Conservation (phyloP, 1,140 invertebrate species). For the Philopotamus ludificatus region DNA sequence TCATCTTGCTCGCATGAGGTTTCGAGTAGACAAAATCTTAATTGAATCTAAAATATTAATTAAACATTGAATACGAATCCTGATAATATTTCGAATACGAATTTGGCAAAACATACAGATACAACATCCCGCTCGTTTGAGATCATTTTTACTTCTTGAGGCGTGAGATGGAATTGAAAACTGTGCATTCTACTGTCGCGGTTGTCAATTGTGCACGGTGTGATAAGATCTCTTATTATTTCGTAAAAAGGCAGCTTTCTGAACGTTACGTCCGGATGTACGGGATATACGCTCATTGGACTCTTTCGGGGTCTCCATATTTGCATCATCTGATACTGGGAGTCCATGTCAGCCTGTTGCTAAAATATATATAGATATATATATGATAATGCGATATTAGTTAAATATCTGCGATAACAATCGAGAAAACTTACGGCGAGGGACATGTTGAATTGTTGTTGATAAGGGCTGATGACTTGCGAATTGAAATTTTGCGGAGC, state of each 20-base stretch:
- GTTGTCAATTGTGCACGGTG: constrained; percentile 67
- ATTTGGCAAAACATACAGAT: constrained; percentile 18
- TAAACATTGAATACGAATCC: background rate
- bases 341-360: background rate
- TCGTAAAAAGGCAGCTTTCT: constrained; percentile 87
- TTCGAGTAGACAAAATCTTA: constrained; percentile 83
- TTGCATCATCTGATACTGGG: constrained; percentile 13
- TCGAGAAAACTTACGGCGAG: too few species aligned
- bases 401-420: too few species aligned
- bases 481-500: too few species aligned
- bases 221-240: constrained; percentile 72
- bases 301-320: background rate
- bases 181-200: constrained; percentile 69
- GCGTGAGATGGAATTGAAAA: constrained; percentile 82
- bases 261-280: constrained; percentile 82
- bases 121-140: constrained; percentile 66
- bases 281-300: constrained; percentile 50
- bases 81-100: background rate
- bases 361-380: too few species aligned
- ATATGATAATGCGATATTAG: too few species aligned
- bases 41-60: constrained; percentile 29
- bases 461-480: too few species aligned
- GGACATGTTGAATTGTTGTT: too few species aligned
- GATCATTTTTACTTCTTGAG: constrained; percentile 78
- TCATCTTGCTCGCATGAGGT: constrained; percentile 86